Evolutionary conservation across 2,888 invertebrate genomes (phyloP).

Genomic region (Drosophila neotestacea): DNA sequence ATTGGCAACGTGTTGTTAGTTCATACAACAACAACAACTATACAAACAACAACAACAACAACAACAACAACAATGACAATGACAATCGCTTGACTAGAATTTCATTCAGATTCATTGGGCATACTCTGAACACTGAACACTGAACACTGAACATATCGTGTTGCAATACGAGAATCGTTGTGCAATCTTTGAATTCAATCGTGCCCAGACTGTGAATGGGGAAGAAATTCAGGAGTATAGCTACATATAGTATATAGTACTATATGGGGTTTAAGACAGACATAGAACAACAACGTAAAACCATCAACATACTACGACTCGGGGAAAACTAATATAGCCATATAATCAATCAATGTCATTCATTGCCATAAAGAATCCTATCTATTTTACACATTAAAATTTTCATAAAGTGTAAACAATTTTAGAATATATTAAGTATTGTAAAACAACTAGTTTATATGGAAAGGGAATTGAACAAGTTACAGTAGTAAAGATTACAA

Average conservation of each 20-base stretch:
- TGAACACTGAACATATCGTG: slow-evolving; percentile 13
- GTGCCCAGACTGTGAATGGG: slow-evolving; percentile 33
- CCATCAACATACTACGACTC: slow-evolving; percentile 1
- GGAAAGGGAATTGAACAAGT: neutral
- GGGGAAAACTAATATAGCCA: too few relatives aligned
- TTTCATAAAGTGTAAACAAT: slow-evolving; percentile 4
- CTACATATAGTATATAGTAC: neutral
- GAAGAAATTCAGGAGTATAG: slow-evolving; percentile 13
- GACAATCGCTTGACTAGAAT: slow-evolving; percentile 36
- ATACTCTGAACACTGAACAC: slow-evolving; percentile 6
- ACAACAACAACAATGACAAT: slow-evolving; percentile 3
- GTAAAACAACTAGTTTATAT: slow-evolving; percentile 1
- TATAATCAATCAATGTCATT: slow-evolving; percentile 44
- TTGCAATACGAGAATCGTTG: slow-evolving; percentile 10
- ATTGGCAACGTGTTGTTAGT: slow-evolving; percentile 36
- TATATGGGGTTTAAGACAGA: neutral
- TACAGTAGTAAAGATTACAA: neutral
- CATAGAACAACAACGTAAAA: neutral
- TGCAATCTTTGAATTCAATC: slow-evolving; percentile 22
- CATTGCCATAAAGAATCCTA: slow-evolving; percentile 33
- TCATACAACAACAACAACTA: slow-evolving; percentile 8
- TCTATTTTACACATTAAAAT: neutral
- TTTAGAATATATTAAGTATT: slow-evolving; percentile 1
- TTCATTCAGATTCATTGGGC: slow-evolving; percentile 50
- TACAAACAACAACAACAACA: neutral